Percentiles rank a stretch among this genome's conserved stretches.
phyloP scores from a whole-genome alignment of 2,113 vertebrate species.

The Elgaria multicarinata region DNA sequence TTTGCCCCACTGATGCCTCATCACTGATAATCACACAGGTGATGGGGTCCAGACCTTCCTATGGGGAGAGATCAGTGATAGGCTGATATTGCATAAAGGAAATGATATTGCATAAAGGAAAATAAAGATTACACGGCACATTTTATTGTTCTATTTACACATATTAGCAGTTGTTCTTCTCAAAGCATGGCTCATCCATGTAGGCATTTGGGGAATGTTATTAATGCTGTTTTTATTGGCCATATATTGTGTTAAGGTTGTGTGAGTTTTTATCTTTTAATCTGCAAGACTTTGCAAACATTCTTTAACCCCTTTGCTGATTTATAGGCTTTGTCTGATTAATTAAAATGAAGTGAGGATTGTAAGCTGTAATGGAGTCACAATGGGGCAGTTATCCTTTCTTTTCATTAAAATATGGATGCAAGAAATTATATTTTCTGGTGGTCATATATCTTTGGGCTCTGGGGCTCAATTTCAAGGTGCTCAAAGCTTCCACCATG shows the following conservation, averaged over 20 bases:
- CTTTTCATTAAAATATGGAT: conserved; percentile 69
- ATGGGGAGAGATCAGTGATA: too few relatives aligned
- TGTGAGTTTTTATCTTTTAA: conserved; percentile 44
- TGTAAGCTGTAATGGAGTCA: conserved; percentile 53
- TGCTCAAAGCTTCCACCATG: conserved; percentile 43
- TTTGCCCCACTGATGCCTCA: not conserved
- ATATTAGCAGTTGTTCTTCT: conserved; percentile 26
- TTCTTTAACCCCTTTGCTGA: conserved; percentile 34
- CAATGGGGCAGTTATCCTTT: conserved; percentile 60
- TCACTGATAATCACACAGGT: not conserved
- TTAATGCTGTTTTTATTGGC: conserved; percentile 53
- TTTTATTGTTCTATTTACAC: conserved; percentile 11
- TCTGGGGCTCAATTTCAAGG: conserved; percentile 59
- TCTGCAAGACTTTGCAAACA: conserved; percentile 44
- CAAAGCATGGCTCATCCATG: conserved; percentile 48
- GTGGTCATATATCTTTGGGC: conserved; percentile 53
- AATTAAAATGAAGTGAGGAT: conserved; percentile 58
- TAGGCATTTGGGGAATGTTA: conserved; percentile 49
- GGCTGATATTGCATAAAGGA: not conserved
- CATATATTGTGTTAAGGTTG: conserved; percentile 45
- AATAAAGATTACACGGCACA: conserved; percentile 7
- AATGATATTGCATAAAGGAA: not conserved
- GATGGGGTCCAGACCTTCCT: not conserved
- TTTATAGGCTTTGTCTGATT: conserved; percentile 52
- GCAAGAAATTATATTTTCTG: conserved; percentile 58